These are phyloP conservation scores for Diarsia dahlii DNA, from an alignment of 2,888 invertebrate genomes.

Conservation along the genomic window DNA sequence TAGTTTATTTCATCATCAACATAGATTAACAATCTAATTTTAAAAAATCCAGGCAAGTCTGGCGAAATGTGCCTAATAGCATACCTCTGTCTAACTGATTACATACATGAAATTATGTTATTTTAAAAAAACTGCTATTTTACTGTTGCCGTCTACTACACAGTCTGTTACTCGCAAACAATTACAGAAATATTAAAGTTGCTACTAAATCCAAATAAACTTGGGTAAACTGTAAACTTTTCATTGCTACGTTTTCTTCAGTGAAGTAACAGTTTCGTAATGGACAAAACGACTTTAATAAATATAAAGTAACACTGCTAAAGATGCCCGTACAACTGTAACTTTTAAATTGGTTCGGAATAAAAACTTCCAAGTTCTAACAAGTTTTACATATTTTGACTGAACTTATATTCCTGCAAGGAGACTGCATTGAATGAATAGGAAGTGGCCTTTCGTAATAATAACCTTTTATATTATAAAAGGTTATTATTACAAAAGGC, in stretches of 20 bases:
- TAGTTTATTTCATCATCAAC: too few relatives aligned
- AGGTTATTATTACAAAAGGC: too few relatives aligned
- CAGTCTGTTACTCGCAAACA: constrained; percentile 21
- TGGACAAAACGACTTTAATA: constrained; percentile 55
- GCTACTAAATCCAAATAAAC: constrained; percentile 49
- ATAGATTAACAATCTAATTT: too few relatives aligned
- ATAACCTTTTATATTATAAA: not conserved
- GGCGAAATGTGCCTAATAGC: too few relatives aligned
- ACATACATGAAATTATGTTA: too few relatives aligned
- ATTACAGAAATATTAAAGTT: constrained; percentile 28
- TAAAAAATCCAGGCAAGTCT: too few relatives aligned
- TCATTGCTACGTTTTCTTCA: constrained; percentile 45
- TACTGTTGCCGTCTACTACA: constrained; percentile 1
- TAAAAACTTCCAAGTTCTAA: constrained; percentile 49
- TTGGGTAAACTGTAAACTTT: constrained; percentile 45
- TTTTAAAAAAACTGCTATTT: too few relatives aligned
- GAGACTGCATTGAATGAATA: constrained; percentile 28
- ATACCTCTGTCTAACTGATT: too few relatives aligned
- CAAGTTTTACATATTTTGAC: constrained; percentile 48
- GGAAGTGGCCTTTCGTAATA: not conserved
- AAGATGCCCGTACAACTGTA: constrained; percentile 41
- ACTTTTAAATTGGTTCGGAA: constrained; percentile 60
- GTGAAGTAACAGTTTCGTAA: constrained; percentile 49
- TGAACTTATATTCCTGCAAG: constrained; percentile 36
- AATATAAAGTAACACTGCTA: constrained; percentile 55